Evolutionary conservation across 2,888 invertebrate species (phyloP).

Genomic region (Melipona bicolor): DNA sequence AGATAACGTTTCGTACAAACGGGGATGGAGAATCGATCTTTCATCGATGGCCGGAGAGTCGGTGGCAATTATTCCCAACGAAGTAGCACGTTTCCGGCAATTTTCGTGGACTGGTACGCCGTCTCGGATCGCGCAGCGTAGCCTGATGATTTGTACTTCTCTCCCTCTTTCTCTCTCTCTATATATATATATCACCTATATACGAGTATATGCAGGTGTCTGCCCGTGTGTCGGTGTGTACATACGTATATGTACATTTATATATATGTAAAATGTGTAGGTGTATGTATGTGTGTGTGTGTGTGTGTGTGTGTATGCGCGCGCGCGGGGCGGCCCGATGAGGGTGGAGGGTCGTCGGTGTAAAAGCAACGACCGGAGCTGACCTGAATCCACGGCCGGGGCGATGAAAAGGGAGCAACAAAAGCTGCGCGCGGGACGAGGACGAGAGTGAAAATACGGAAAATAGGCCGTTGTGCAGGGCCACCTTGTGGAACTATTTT

Average conservation of each 20-base stretch:
- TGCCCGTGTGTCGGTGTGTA: neutral
- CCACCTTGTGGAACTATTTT: slow-evolving; percentile 58
- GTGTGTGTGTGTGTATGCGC: neutral
- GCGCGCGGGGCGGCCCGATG: slow-evolving; percentile 23
- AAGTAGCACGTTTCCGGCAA: slow-evolving; percentile 62
- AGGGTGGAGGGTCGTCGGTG: slow-evolving; percentile 55
- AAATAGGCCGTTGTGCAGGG: slow-evolving; percentile 68
- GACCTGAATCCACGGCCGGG: slow-evolving; percentile 72
- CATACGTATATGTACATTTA: neutral
- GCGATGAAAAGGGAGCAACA: slow-evolving; percentile 74
- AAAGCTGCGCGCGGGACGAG: slow-evolving; percentile 65
- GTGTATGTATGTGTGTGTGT: slow-evolving; percentile 21
- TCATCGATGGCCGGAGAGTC: slow-evolving; percentile 46
- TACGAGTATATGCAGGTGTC: neutral
- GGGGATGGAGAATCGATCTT: slow-evolving; percentile 41
- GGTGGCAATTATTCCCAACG: slow-evolving; percentile 57
- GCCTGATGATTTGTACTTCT: slow-evolving; percentile 30
- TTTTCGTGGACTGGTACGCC: slow-evolving; percentile 57
- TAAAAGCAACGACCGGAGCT: slow-evolving; percentile 73
- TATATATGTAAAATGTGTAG: no score
- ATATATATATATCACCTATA: neutral
- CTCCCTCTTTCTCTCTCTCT: neutral
- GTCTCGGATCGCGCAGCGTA: slow-evolving; percentile 57
- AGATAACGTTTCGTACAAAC: slow-evolving; percentile 29
- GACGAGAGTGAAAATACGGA: slow-evolving; percentile 72